Evolutionary conservation across 2,888 invertebrate species (phyloP).

Genomic region (Hydroisotoma schaefferi): DNA sequence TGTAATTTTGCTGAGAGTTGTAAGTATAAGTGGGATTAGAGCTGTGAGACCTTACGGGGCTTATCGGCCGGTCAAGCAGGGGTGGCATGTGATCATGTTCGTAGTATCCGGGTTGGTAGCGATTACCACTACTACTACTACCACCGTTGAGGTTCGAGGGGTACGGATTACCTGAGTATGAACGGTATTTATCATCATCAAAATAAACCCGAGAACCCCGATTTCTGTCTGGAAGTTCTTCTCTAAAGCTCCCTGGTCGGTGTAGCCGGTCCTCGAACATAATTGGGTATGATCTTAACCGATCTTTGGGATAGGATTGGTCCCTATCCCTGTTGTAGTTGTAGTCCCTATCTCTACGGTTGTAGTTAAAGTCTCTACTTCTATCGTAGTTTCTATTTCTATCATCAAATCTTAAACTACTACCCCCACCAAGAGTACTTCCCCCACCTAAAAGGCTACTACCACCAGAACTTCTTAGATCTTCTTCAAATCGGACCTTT

Average conservation of each 20-base stretch:
- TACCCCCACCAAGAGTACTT: too few relatives aligned
- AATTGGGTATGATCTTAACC: conserved; percentile 20
- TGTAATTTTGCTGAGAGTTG: conserved; percentile 13
- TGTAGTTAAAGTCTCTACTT: too few relatives aligned
- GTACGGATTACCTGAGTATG: background rate
- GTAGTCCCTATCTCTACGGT: background rate
- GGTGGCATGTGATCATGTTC: conserved; percentile 1
- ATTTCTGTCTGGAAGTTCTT: conserved; percentile 8
- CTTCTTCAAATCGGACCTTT: conserved; percentile 40
- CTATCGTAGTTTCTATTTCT: too few relatives aligned
- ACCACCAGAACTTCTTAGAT: conserved; percentile 12
- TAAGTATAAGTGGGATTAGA: too few relatives aligned
- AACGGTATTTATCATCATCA: conserved; percentile 14
- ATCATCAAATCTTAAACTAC: too few relatives aligned
- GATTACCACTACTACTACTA: background rate
- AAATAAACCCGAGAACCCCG: conserved; percentile 25
- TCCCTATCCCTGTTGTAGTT: background rate
- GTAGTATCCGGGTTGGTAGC: background rate
- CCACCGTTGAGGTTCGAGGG: background rate
- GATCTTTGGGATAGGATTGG: background rate
- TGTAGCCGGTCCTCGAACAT: conserved; percentile 19
- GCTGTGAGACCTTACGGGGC: conserved; percentile 28
- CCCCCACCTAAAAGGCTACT: conserved; percentile 16
- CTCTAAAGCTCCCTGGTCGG: conserved; percentile 14
- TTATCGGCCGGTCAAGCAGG: conserved; percentile 25